Conservation (phyloP, 2,113 vertebrate genomes). For the Gymnogyps californianus region DNA sequence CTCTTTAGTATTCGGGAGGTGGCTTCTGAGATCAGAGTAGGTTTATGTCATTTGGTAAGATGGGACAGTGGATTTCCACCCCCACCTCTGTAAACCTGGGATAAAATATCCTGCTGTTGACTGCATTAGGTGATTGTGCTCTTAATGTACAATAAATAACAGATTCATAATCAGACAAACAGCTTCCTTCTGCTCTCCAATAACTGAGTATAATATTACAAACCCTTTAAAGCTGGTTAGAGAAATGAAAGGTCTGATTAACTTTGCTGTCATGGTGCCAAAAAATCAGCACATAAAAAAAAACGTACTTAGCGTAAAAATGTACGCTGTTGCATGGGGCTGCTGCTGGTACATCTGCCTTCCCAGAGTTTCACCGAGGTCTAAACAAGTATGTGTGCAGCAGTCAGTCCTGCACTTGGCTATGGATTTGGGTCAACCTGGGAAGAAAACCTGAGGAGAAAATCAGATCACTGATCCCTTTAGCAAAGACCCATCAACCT, state of each 20-base stretch:
- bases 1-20: constrained; percentile 64
- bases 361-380: background rate
- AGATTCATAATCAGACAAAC: constrained; percentile 37
- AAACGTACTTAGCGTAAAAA: background rate
- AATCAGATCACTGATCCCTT: background rate
- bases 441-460: background rate
- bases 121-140: background rate
- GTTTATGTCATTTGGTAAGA: constrained; percentile 39
- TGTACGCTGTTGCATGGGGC: accelerated
- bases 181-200: constrained; percentile 3
- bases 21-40: constrained; percentile 52
- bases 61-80: background rate
- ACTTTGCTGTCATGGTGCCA: background rate
- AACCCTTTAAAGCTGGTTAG: constrained; percentile 32
- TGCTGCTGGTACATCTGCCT: background rate
- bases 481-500: background rate
- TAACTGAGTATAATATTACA: constrained; percentile 44
- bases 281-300: background rate
- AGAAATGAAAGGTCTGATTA: constrained; percentile 41
- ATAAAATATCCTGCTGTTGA: constrained; percentile 16
- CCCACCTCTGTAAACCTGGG: background rate
- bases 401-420: background rate
- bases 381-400: background rate
- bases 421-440: background rate
- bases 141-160: constrained; percentile 13